Percentiles rank a stretch among this genome's conserved stretches.
Evolutionary conservation across 1,140 invertebrate species (phyloP).

Genomic region (Harpegnathos saltator): DNA sequence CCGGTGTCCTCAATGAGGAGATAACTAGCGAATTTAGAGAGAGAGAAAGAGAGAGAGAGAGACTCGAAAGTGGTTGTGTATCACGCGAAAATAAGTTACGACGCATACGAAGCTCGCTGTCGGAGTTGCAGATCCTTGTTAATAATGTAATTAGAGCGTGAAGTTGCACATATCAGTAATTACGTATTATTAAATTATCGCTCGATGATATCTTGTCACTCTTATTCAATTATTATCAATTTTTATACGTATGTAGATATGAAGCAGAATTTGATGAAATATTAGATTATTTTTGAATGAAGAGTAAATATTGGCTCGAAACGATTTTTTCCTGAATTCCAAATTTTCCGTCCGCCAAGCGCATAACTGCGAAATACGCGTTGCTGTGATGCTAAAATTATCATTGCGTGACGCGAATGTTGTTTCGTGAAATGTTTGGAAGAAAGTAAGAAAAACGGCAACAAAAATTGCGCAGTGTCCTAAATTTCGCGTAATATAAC

Average conservation of each 20-base stretch:
- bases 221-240: too few relatives aligned
- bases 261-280: slow-evolving; percentile 15
- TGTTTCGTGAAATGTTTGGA: neutral
- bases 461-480: neutral
- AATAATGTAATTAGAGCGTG: slow-evolving; percentile 6
- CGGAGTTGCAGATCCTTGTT: neutral
- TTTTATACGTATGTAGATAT: too few relatives aligned
- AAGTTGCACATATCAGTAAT: neutral
- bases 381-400: neutral
- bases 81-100: slow-evolving; percentile 27
- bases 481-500: slow-evolving; percentile 21
- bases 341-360: neutral
- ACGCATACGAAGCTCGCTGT: neutral
- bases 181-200: too few relatives aligned
- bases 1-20: slow-evolving; percentile 35
- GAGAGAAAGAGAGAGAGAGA: too few relatives aligned
- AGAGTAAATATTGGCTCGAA: slow-evolving; percentile 9
- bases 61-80: slow-evolving; percentile 10
- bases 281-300: neutral
- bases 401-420: slow-evolving; percentile 24
- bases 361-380: neutral
- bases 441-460: too few relatives aligned
- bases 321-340: slow-evolving; percentile 5
- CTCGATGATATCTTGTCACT: too few relatives aligned
- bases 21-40: slow-evolving; percentile 34